Percentiles rank a stretch among this genome's conserved stretches.
Conservation (phyloP, 2,888 invertebrate species). For the Leucophenga maculata region DNA sequence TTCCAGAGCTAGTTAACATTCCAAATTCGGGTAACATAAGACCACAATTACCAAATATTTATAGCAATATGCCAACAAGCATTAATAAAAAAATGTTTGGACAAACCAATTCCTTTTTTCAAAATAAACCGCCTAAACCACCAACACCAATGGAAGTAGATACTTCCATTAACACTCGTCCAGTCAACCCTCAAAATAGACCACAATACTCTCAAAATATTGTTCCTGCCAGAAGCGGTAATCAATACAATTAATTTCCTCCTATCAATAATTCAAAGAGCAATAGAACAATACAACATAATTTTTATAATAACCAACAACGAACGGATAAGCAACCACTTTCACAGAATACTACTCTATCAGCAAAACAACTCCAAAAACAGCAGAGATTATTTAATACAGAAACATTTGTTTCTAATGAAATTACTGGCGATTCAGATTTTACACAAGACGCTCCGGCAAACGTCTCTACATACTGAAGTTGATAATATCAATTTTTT, state of each 20-base stretch:
- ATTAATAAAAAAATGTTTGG: neutral
- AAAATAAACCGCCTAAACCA: neutral
- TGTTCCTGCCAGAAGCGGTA: too few relatives aligned
- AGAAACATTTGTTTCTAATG: neutral
- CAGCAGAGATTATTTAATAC: slow-evolving; percentile 12
- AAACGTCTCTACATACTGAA: too few relatives aligned
- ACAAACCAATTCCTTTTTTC: neutral
- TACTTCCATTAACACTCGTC: slow-evolving; percentile 7
- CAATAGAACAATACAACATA: neutral
- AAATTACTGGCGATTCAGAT: neutral
- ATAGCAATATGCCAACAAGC: too few relatives aligned
- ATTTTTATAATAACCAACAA: neutral
- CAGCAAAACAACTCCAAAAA: neutral
- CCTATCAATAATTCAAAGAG: too few relatives aligned
- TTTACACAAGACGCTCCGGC: too few relatives aligned
- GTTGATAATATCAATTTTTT: too few relatives aligned
- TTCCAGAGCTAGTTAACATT: neutral
- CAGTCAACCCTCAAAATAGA: slow-evolving; percentile 30
- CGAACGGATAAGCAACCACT: neutral
- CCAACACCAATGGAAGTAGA: slow-evolving; percentile 15
- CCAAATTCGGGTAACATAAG: neutral
- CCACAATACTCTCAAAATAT: slow-evolving; percentile 15
- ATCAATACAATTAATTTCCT: too few relatives aligned
- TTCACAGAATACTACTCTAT: neutral
- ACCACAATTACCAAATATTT: too few relatives aligned